Evolutionary conservation across 2,888 invertebrate genomes (phyloP), one percentile per base, ranked within the genome.

Genomic region (Saturnia japonica): DNA sequence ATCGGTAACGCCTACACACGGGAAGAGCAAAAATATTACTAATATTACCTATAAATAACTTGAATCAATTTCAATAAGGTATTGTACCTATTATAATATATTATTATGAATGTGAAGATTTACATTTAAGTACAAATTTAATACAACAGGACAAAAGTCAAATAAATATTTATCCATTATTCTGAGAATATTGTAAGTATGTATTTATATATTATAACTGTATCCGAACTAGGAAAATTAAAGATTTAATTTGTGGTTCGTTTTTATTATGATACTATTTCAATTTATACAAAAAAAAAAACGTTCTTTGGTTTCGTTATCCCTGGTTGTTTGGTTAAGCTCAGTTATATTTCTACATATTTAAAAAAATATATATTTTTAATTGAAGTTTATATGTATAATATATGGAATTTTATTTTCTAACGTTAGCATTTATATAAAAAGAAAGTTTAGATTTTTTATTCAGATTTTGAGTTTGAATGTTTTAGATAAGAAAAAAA

Each of bases 11-110:
- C 78, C 77, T 74, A 64, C 74, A 45, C 43, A 47, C 71, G 25
- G 25, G 57, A 60, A 47, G 68, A 51, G 54, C 40, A 22, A 16
- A 43, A 25, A n/a, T 64, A 78, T 78, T 77, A 78, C 75, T 78
- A 76, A 78, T 70, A 71, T 70, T 72, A 67, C 40, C 22, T 51
- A 22, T 67, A 67, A 67, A 70, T 70, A 72, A 74, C 73, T 75
- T 72, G 75, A 73, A 77, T 77, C 75, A 72, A 74, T 72, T 70
- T 70, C 74, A 72, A 68, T 74, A 72, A 66, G n/a, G 64, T 54
- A 8, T 54, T 54, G n/a, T n/a, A 54, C 22, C 22, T 54, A 54
- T 54, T 54, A 22, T 1, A 54, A 22, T 9, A 47, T 6, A 22
- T 69, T 67, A 64, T 71, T 66, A 60, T 70, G 67, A 68, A 54